Percentiles rank a stretch among this genome's conserved stretches.
Evolutionary conservation across 2,888 invertebrate genomes (phyloP).

Genomic region (Ptilodon capucinus): DNA sequence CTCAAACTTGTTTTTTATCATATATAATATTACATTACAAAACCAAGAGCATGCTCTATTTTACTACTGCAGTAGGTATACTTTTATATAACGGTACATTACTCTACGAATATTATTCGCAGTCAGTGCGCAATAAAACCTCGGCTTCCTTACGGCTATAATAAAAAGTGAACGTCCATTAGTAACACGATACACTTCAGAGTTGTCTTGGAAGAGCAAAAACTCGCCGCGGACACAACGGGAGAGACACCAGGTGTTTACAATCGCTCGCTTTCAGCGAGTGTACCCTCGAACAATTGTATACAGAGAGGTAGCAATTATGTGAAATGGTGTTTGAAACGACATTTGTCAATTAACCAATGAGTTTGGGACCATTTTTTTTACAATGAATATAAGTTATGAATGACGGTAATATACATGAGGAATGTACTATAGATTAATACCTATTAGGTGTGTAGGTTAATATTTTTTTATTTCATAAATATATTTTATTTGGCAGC

Average conservation of each 20-base stretch:
- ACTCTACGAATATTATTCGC: neutral
- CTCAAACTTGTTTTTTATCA: no score
- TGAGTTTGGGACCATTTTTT: neutral
- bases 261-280: constrained; percentile 20
- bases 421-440: no score
- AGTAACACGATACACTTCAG: constrained; percentile 11
- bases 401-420: no score
- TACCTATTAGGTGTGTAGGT: no score
- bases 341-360: neutral
- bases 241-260: constrained; percentile 27
- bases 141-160: constrained; percentile 11
- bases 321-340: neutral
- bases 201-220: constrained; percentile 14
- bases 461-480: no score
- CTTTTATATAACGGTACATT: neutral
- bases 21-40: neutral
- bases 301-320: neutral
- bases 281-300: constrained; percentile 15
- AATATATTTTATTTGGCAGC: no score
- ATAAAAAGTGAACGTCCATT: constrained; percentile 27
- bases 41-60: neutral
- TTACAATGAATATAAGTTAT: no score
- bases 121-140: constrained; percentile 15
- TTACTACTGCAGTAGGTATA: neutral
- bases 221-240: constrained; percentile 9